These are phyloP conservation scores for Cladorhizidae sp. DNA, from an alignment of 37 sponge, comb jelly and placozoan genomes.

Conservation along the genomic window DNA sequence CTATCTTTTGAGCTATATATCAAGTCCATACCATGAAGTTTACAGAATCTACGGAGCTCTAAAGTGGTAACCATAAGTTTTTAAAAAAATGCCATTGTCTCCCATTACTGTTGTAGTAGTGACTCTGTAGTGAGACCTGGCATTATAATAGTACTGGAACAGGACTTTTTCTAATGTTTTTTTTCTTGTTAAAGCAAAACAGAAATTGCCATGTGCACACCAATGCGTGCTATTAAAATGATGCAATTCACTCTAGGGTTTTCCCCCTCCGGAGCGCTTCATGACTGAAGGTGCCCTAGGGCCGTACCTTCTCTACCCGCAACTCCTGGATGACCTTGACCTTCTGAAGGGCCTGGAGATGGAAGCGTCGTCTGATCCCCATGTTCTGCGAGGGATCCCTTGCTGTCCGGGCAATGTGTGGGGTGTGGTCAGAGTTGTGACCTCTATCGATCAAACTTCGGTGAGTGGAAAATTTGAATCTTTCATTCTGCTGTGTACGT, in stretches of 20 bases:
- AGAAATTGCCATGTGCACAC: no score
- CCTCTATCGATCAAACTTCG: constrained; percentile 62
- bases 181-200: no score
- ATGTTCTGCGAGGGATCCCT: constrained; percentile 69
- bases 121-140: no score
- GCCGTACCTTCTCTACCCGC: constrained; percentile 62
- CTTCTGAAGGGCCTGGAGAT: constrained; percentile 65
- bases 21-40: no score
- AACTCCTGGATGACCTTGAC: constrained; percentile 79
- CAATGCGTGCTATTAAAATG: no score
- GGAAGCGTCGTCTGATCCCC: constrained; percentile 80
- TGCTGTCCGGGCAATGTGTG: constrained; percentile 90
- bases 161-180: no score
- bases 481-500: not conserved
- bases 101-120: no score
- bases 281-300: constrained; percentile 73
- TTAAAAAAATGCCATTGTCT: no score
- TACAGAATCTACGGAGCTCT: no score
- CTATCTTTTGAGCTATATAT: no score
- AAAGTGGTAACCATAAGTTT: no score
- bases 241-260: constrained; percentile 45
- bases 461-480: constrained; percentile 16
- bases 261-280: constrained; percentile 87
- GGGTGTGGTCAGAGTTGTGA: constrained; percentile 76
- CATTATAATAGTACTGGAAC: no score